Percentiles rank a stretch among this genome's conserved stretches.
Evolutionary conservation across 2,113 vertebrate genomes (phyloP).

Genomic region (Eudorcas thomsonii): DNA sequence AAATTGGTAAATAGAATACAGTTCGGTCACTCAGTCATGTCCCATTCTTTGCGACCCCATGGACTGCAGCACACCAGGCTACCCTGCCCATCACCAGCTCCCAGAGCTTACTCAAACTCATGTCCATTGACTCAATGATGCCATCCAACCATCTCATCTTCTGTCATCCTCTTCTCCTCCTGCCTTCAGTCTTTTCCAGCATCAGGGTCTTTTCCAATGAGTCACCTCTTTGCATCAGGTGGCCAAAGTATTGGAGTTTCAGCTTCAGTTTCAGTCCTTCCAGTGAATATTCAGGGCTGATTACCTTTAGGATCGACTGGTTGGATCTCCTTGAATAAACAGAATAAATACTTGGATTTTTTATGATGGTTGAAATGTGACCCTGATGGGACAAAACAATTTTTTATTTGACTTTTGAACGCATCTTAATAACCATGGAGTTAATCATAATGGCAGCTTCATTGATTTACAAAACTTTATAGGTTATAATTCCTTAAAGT

Average conservation of each 20-base stretch:
- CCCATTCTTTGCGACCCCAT: neutral
- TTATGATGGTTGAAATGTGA: neutral
- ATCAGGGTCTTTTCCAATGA: neutral
- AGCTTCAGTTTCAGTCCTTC: neutral
- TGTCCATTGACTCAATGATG: neutral
- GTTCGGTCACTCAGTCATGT: neutral
- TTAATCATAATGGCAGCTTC: neutral
- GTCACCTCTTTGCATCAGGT: neutral
- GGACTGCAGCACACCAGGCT: neutral
- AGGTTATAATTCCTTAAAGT: neutral
- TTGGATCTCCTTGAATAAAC: neutral
- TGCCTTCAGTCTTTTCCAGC: neutral
- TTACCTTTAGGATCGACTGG: neutral
- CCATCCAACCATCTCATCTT: neutral
- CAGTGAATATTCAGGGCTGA: neutral
- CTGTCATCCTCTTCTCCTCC: neutral
- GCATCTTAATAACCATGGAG: neutral
- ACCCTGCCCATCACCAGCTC: neutral
- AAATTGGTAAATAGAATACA: neutral
- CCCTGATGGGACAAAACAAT: neutral
- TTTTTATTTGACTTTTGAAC: conserved; percentile 28
- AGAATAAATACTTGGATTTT: neutral
- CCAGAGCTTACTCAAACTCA: neutral
- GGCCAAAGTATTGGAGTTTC: neutral
- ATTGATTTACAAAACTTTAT: neutral